A percentile compares a stretch with the other conserved stretches of the same genome.
Conservation (phyloP, 2,888 invertebrate species). For the Nineta flava region DNA sequence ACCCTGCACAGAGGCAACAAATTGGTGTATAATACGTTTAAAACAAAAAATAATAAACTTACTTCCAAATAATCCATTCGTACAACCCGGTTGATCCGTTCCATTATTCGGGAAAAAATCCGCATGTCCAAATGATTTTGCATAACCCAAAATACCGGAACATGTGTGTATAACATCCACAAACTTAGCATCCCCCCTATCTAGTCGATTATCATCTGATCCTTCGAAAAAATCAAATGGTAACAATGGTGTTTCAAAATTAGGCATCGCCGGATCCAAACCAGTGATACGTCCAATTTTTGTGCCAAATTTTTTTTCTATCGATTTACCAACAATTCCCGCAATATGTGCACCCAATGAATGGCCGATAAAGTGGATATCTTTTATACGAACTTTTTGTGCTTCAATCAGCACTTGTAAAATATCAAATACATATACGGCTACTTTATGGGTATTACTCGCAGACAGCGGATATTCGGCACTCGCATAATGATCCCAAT, state of each 20-base stretch:
- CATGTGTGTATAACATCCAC: not conserved
- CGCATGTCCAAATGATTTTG: slow-evolving; percentile 33
- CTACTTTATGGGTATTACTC: slow-evolving; percentile 16
- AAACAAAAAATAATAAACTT: no score
- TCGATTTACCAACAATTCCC: slow-evolving; percentile 19
- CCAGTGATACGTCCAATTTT: slow-evolving; percentile 1
- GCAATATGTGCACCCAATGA: slow-evolving; percentile 26
- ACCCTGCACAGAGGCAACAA: no score
- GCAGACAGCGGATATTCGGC: not conserved
- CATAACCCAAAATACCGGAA: slow-evolving; percentile 28
- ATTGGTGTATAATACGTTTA: no score
- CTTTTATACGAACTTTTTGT: slow-evolving; percentile 13
- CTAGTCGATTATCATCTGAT: not conserved
- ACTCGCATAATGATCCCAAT: slow-evolving; percentile 20
- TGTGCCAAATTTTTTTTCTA: not conserved
- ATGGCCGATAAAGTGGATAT: slow-evolving; percentile 25
- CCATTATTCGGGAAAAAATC: slow-evolving; percentile 45
- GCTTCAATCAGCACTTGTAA: slow-evolving; percentile 19
- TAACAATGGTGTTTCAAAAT: not conserved
- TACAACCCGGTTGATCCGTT: not conserved
- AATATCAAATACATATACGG: slow-evolving; percentile 20
- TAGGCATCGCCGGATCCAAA: not conserved
- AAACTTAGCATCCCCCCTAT: not conserved
- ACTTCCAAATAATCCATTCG: no score
- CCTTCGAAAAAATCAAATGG: no score